A percentile compares a stretch with the other conserved stretches of the same genome.
Evolutionary conservation across 2,797 vertebrate genomes (phyloP).

Genomic region (Pangasius sanitwongsei): DNA sequence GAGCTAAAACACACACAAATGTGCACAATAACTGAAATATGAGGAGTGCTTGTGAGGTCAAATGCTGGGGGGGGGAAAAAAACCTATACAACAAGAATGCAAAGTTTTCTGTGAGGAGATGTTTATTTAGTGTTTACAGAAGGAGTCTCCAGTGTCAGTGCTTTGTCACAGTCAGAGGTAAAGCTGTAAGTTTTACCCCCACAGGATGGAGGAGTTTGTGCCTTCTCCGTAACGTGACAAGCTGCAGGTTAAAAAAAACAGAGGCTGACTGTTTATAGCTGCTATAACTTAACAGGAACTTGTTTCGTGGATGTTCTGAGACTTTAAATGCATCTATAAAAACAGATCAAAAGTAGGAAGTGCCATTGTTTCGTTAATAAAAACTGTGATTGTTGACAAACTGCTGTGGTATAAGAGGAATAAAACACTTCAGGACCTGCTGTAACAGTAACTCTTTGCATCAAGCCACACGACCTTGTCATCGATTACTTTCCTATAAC

Average conservation of each 20-base stretch:
- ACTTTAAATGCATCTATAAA: not conserved
- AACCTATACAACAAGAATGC: too few species aligned
- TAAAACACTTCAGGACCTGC: not conserved
- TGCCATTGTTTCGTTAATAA: too few species aligned
- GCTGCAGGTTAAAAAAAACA: not conserved
- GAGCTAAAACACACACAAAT: not conserved
- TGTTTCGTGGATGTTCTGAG: not conserved
- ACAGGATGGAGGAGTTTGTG: not conserved
- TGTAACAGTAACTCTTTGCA: too few species aligned
- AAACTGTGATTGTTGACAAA: too few species aligned
- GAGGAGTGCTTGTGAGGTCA: not conserved
- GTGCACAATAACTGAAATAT: not conserved
- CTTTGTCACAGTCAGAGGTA: not conserved
- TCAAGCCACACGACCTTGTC: too few species aligned
- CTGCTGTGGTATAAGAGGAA: not conserved
- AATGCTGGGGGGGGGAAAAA: too few species aligned
- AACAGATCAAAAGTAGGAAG: not conserved
- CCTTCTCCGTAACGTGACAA: not conserved
- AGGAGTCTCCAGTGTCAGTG: not conserved
- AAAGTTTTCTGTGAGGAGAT: not conserved
- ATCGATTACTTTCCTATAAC: not conserved
- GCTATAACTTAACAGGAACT: not conserved
- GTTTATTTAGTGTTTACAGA: not conserved
- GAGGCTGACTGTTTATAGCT: not conserved
- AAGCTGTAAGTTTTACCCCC: not conserved